Conservation (phyloP, 1,140 invertebrate genomes). For the Rhopalosiphum maidis region DNA sequence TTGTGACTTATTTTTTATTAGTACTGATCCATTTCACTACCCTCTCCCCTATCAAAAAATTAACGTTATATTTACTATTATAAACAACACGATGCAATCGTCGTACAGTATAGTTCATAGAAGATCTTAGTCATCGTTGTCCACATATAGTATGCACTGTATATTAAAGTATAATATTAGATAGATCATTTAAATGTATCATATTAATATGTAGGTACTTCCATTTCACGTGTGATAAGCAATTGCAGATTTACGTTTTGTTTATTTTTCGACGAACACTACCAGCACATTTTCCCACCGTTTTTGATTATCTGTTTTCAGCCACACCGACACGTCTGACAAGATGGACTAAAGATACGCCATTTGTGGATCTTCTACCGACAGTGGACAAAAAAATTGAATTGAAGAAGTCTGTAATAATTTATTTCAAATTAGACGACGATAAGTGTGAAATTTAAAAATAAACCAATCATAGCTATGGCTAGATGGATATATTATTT, state of each 20-base stretch:
- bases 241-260: background rate
- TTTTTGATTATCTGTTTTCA: background rate
- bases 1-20: background rate
- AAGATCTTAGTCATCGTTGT: background rate
- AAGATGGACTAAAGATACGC: background rate
- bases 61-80: background rate
- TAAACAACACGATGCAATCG: background rate
- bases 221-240: background rate
- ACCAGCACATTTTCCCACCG: background rate
- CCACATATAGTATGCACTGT: background rate
- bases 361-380: background rate
- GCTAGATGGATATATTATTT: background rate
- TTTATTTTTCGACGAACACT: background rate
- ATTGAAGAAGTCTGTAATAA: background rate
- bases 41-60: no score
- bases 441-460: no score
- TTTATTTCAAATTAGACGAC: background rate
- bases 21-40: background rate
- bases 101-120: background rate
- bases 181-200: background rate
- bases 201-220: background rate
- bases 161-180: background rate
- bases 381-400: background rate
- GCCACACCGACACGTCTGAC: background rate
- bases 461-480: background rate